Evolutionary conservation across 1,140 invertebrate species (phyloP).

Genomic region (Chironomus tepperi): DNA sequence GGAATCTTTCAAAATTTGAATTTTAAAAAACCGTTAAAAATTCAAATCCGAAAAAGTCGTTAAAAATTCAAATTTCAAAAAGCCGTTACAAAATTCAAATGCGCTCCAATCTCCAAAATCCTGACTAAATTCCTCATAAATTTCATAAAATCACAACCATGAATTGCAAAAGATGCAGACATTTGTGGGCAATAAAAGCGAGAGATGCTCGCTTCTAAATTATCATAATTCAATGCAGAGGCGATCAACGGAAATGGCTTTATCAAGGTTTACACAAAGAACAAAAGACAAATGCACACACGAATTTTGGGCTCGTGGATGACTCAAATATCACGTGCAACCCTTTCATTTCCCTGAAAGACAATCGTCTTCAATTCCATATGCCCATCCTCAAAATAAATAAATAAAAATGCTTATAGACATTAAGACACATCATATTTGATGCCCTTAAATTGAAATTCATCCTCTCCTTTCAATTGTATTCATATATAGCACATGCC

Average conservation of each 20-base stretch:
- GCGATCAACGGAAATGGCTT: neutral
- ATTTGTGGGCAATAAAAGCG: neutral
- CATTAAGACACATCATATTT: neutral
- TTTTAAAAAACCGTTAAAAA: no score
- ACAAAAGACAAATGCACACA: neutral
- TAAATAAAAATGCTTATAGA: neutral
- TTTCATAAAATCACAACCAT: neutral
- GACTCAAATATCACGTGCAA: neutral
- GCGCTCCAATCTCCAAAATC: no score
- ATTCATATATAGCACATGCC: neutral
- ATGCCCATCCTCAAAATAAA: slow-evolving; percentile 12
- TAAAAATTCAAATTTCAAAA: neutral
- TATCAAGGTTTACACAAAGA: slow-evolving; percentile 1
- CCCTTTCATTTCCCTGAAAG: neutral
- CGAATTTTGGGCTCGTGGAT: neutral
- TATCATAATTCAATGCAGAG: neutral
- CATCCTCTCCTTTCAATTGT: neutral
- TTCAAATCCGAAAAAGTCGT: no score
- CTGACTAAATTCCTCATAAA: neutral
- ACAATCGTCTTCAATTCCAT: neutral
- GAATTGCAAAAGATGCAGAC: neutral
- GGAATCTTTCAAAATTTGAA: no score
- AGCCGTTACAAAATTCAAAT: neutral
- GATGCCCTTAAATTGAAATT: neutral
- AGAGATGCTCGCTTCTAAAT: neutral